Conservation (phyloP, 1,140 invertebrate species). For the Copidosoma floridanum region DNA sequence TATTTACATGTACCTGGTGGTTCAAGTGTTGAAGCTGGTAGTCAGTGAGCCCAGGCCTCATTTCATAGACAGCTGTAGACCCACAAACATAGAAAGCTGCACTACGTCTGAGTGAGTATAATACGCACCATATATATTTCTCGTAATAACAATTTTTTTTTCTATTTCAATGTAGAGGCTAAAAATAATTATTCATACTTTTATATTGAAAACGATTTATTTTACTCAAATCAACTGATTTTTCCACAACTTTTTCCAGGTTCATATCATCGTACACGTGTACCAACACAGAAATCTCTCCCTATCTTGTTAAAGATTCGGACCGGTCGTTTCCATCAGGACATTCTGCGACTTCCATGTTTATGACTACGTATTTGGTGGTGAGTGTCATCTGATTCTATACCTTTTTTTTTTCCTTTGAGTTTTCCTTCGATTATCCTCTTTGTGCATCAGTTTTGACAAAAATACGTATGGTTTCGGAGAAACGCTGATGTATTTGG, state of each 20-base stretch:
- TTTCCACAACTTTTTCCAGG: constrained; percentile 42
- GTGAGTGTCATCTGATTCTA: constrained; percentile 70
- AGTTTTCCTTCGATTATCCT: too few relatives aligned
- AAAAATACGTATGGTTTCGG: too few relatives aligned
- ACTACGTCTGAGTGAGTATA: constrained; percentile 54
- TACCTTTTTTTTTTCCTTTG: too few relatives aligned
- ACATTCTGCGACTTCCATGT: constrained; percentile 70
- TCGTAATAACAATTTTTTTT: too few relatives aligned
- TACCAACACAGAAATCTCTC: constrained; percentile 59
- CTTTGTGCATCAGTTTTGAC: too few relatives aligned
- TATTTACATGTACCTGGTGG: constrained; percentile 57
- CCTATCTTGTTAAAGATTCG: constrained; percentile 64
- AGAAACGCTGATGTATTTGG: too few relatives aligned
- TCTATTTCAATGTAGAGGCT: too few relatives aligned
- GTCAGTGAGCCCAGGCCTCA: constrained; percentile 71
- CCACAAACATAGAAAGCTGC: constrained; percentile 62
- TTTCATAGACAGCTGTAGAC: constrained; percentile 70
- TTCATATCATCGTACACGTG: constrained; percentile 66
- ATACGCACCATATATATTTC: too few relatives aligned
- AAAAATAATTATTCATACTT: not conserved
- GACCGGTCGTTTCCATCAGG: constrained; percentile 77
- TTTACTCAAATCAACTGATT: not conserved
- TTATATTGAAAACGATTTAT: too few relatives aligned
- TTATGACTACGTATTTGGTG: constrained; percentile 65
- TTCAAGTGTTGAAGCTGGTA: constrained; percentile 64